These are phyloP conservation scores for Cryptophagus acutangulus DNA, from an alignment of 2,888 invertebrate species.

Conservation along the genomic window DNA sequence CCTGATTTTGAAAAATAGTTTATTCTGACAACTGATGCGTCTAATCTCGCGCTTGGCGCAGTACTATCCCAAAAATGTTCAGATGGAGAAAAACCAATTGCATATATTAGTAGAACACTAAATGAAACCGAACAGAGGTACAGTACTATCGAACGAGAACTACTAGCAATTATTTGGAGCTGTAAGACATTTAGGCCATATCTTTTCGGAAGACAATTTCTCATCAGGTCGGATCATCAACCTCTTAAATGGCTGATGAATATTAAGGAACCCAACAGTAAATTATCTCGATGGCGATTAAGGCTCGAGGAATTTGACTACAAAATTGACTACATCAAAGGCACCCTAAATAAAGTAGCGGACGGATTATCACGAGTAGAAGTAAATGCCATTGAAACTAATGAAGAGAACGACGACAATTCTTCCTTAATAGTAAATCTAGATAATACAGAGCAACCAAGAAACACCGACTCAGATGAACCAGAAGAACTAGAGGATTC, in stretches of 20 bases:
- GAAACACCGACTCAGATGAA: slow-evolving; percentile 2
- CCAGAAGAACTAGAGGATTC: no score
- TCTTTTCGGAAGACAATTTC: slow-evolving; percentile 26
- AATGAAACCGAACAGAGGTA: slow-evolving; percentile 6
- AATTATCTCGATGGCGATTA: background rate
- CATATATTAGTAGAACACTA: slow-evolving; percentile 18
- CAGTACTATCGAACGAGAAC: slow-evolving; percentile 26
- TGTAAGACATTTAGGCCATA: slow-evolving; percentile 16
- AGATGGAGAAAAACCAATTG: slow-evolving; percentile 1
- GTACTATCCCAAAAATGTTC: slow-evolving; percentile 22
- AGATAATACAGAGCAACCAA: slow-evolving; percentile 1
- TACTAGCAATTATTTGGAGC: slow-evolving; percentile 22
- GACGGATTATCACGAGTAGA: background rate
- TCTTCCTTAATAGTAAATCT: background rate
- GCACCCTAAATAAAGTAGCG: background rate
- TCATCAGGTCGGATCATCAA: slow-evolving; percentile 36
- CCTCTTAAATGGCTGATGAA: slow-evolving; percentile 29
- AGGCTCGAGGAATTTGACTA: slow-evolving; percentile 30
- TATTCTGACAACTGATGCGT: slow-evolving; percentile 26
- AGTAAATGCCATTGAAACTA: background rate
- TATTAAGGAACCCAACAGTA: slow-evolving; percentile 26
- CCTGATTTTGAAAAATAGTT: slow-evolving; percentile 25
- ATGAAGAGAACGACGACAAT: background rate
- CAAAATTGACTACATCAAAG: slow-evolving; percentile 7
- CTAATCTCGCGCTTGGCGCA: slow-evolving; percentile 24